Percentiles rank a stretch among this genome's conserved stretches.
phyloP scores from a whole-genome alignment of 2,797 vertebrate species.

The Austrolebias charrua region DNA sequence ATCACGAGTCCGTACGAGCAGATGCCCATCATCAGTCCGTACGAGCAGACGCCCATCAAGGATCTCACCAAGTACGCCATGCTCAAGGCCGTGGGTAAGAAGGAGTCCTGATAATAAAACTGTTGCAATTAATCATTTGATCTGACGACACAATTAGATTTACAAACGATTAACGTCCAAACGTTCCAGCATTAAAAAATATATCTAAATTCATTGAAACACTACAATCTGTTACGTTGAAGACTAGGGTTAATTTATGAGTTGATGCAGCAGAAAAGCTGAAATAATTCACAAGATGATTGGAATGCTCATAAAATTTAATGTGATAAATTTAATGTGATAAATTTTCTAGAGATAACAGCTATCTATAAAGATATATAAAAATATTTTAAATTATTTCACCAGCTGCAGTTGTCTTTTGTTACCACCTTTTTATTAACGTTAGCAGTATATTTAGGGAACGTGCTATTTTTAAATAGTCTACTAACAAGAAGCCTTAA shows the following conservation, averaged over 20 bases:
- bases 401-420: too few relatives aligned
- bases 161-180: too few relatives aligned
- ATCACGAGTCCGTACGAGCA: slow-evolving; percentile 91
- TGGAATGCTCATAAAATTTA: not conserved
- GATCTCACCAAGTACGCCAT: slow-evolving; percentile 95
- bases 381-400: too few relatives aligned
- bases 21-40: slow-evolving; percentile 83
- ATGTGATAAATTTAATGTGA: not conserved
- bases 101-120: slow-evolving; percentile 2
- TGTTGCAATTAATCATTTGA: not conserved
- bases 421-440: not conserved
- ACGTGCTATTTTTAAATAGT: slow-evolving; percentile 44
- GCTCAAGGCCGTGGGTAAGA: slow-evolving; percentile 96
- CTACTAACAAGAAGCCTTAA: slow-evolving; percentile 20
- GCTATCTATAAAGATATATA: too few relatives aligned
- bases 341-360: not conserved
- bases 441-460: not conserved
- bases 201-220: too few relatives aligned
- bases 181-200: too few relatives aligned
- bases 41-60: slow-evolving; percentile 86
- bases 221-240: too few relatives aligned
- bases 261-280: not conserved
- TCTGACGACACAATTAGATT: slow-evolving; percentile 11
- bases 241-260: not conserved
- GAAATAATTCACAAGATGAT: too few relatives aligned